Base-by-base conservation (phyloP, 2,113 vertebrate genomes). In the Alces alces region DNA sequence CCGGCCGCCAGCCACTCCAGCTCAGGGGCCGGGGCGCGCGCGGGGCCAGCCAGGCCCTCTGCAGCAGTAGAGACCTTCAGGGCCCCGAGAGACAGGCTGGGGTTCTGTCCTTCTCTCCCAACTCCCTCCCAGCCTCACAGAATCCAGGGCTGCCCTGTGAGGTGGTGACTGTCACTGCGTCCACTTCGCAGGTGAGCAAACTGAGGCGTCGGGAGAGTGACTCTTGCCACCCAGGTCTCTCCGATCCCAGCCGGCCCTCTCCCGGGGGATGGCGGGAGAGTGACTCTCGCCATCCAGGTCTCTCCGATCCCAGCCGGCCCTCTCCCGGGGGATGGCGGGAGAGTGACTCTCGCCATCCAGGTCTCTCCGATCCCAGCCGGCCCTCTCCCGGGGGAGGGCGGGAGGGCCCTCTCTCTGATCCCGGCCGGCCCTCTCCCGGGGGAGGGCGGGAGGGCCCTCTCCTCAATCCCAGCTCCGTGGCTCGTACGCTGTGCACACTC, bases 41-140 rank as follows among this genome's bases (percentile, higher is more conserved):
- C 1, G 0, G 23, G 57, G 19, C 50, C 1, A 1, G 58, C 45
- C 4, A 1, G 36, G 28, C 30, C 33, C 30, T 54, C 88, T 64
- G 36, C 47, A n/a, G 92, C 28, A 43, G 89, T 21, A 36, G 14
- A 64, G 94, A 89, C 95, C 84, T 94, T 57, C 91, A 83, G 88
- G 66, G 0, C 13, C 88, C 47, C 64, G 23, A 28, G 45, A 86
- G 70, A 52, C 28, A 78, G 87, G 27, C 43, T 4, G 76, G n/a
- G 45, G n/a, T n/a, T 16, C 45, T 55, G 61, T 36, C 27, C 25
- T 13, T 73, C 12, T 78, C 33, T 36, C 36, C 43, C 6, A 2
- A 39, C 43, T 10, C 10, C 54, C 15, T 28, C 13, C 6, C 4
- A 0, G 8, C 78, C 76, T 73, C 79, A n/a, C 39, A 45, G 43